Evolutionary conservation across 2,888 invertebrate genomes (phyloP).

Genomic region (Eumerus sabulonum): DNA sequence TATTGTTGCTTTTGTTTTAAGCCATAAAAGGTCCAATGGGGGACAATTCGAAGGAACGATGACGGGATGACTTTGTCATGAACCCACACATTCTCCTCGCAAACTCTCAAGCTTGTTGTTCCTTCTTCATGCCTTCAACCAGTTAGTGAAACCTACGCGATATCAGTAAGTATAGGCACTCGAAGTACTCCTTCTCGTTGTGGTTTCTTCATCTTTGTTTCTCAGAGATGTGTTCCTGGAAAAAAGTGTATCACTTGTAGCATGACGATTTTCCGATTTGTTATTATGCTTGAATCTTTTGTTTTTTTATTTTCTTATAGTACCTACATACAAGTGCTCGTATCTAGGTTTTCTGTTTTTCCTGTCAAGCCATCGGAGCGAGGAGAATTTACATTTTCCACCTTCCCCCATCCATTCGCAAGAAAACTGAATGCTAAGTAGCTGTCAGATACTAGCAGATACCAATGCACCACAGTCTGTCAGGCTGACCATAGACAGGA

Average conservation of each 20-base stretch:
- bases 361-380: conserved; percentile 29
- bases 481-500: conserved; percentile 4
- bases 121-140: conserved; percentile 38
- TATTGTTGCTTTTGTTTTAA: background rate
- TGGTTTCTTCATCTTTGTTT: conserved; percentile 11
- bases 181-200: background rate
- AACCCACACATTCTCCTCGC: conserved; percentile 46
- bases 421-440: conserved; percentile 60
- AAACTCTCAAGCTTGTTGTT: conserved; percentile 36
- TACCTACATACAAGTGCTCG: no score
- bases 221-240: conserved; percentile 49
- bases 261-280: conserved; percentile 67
- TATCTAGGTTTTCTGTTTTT: no score
- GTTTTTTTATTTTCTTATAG: no score
- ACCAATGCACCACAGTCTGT: no score
- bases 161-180: background rate
- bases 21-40: conserved; percentile 40
- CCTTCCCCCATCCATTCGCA: background rate
- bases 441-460: conserved; percentile 16
- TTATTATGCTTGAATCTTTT: conserved; percentile 16
- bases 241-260: conserved; percentile 65
- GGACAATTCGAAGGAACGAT: conserved; percentile 25
- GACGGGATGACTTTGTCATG: conserved; percentile 12
- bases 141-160: conserved; percentile 21
- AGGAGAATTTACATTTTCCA: conserved; percentile 55